A percentile compares a stretch with the other conserved stretches of the same genome.
Evolutionary conservation across 2,113 vertebrate species (phyloP).

Genomic region (Puma concolor): DNA sequence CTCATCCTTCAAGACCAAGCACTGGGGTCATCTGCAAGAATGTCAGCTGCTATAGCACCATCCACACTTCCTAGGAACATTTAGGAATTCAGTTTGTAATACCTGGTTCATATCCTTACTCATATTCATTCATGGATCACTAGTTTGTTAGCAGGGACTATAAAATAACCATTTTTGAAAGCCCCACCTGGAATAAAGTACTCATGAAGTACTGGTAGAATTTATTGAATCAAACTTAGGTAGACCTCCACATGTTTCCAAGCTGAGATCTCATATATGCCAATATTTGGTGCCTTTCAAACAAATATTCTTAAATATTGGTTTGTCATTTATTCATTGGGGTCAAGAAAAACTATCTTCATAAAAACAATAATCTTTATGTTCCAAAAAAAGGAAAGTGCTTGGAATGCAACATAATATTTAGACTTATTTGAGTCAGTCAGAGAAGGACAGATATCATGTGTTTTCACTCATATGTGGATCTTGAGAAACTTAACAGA

Average conservation of each 20-base stretch:
- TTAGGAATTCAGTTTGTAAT: not conserved
- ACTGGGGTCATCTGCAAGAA: not conserved
- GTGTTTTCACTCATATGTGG: too few species aligned
- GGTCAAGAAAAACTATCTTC: not conserved
- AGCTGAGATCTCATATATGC: not conserved
- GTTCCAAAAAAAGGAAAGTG: not conserved
- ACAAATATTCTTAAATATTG: conserved; percentile 33
- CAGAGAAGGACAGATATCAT: too few species aligned
- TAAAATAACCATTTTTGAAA: conserved; percentile 11
- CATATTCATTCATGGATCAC: not conserved
- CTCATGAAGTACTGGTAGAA: too few species aligned
- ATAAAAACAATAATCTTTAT: not conserved
- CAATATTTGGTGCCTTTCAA: conserved; percentile 40
- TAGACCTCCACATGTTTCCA: conserved; percentile 25
- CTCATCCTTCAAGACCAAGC: not conserved
- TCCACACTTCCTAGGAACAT: not conserved
- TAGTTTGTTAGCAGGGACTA: not conserved
- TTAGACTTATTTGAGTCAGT: not conserved
- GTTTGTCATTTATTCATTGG: not conserved
- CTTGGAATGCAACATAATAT: not conserved
- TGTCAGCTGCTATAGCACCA: not conserved
- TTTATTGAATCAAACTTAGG: not conserved
- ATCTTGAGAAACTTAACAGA: too few species aligned
- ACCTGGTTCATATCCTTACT: not conserved
- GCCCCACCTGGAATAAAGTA: too few species aligned